Conservation (phyloP, 1,140 invertebrate species). For the Myzus persicae region DNA sequence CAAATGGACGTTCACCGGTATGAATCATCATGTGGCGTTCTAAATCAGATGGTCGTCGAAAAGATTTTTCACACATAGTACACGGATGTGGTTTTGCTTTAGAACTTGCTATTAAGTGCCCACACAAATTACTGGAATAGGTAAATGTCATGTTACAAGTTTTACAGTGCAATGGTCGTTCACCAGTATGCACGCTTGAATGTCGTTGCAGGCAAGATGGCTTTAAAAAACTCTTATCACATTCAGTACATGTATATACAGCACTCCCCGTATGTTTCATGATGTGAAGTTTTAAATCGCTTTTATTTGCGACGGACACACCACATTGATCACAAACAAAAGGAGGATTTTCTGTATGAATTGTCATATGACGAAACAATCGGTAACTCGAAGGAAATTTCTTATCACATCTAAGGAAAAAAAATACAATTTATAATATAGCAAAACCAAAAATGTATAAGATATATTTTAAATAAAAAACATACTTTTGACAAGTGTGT, state of each 20-base stretch:
- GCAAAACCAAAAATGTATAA: conserved; percentile 2
- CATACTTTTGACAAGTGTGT: conserved; percentile 52
- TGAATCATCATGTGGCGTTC: conserved; percentile 77
- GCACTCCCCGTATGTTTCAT: conserved; percentile 60
- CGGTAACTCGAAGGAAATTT: conserved; percentile 59
- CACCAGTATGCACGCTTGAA: conserved; percentile 61
- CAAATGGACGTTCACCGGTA: conserved; percentile 75
- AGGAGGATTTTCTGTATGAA: conserved; percentile 58
- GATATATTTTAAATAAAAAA: conserved; percentile 41
- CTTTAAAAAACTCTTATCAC: conserved; percentile 60
- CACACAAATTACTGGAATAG: conserved; percentile 61
- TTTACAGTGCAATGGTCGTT: conserved; percentile 61
- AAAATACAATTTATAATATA: conserved; percentile 33
- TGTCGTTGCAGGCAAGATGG: conserved; percentile 61
- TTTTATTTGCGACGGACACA: conserved; percentile 58
- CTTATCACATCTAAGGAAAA: conserved; percentile 51
- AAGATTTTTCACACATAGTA: conserved; percentile 64
- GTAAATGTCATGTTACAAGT: conserved; percentile 62
- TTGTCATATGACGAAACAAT: conserved; percentile 59
- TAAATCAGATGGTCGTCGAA: conserved; percentile 69
- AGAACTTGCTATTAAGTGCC: conserved; percentile 64
- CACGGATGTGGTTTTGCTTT: conserved; percentile 68
- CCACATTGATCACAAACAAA: conserved; percentile 60
- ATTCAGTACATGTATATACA: conserved; percentile 59
- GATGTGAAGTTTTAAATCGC: conserved; percentile 60